Evolutionary conservation across 2,888 invertebrate species (phyloP), one percentile per base, ranked within the genome.

Genomic region (Acrobasis suavella): DNA sequence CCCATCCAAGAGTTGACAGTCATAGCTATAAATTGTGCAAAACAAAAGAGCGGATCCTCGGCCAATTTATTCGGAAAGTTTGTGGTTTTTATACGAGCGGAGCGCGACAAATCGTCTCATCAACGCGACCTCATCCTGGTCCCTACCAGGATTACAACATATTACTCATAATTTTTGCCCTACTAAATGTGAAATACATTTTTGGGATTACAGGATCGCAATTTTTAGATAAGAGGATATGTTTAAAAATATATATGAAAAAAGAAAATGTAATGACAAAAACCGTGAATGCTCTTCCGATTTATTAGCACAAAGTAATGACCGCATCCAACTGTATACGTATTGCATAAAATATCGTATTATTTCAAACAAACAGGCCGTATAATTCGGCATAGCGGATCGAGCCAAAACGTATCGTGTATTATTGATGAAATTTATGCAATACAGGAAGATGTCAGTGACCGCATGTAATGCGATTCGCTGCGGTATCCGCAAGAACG

Each of bases 391-490:
- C 50, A 60, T 59, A 64, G 61, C 63, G 60, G 59, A 63, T 63
- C 52, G 58, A 52, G 60, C 52, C 55, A 62, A 62, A 60, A 63
- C 61, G 58, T 58, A 54, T 64, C 63, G 67, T 66, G 63, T 67
- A 67, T 64, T 71, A 73, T 76, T 77, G 78, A 77, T 77, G 77
- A 81, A 62, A 80, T 82, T 77, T 78, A 83, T 81, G 83, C 82
- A 86, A 85, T 77, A 81, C 81, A 81, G 82, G 81, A 85, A 83
- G 81, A 86, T 82, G 88, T 84, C 86, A 87, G 82, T 86, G 87
- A 86, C 88, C 86, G 86, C 83, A 82, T 76, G 87, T 87, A 87
- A 88, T 82, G 72, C 72, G 84, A 88, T 86, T 87, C 86, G 84
- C 69, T 82, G 82, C 77, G 86, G 84, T 87, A 82, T 87, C 81